Conservation (phyloP, 2,888 invertebrate species). For the Hylaea fasciaria region DNA sequence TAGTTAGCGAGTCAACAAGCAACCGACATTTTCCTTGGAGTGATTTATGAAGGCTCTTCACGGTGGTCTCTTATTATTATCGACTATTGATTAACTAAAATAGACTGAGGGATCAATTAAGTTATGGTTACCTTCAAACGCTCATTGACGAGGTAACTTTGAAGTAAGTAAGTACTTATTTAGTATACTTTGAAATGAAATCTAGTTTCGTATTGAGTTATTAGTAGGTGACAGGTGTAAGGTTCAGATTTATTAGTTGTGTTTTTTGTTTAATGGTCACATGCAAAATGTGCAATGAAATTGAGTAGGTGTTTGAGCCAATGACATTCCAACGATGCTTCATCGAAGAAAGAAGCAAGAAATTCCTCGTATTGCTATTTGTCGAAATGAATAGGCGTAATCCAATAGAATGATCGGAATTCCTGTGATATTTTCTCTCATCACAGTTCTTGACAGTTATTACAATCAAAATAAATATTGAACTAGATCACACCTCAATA, state of each 20-base stretch:
- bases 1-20: not conserved
- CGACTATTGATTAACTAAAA: conserved; percentile 51
- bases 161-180: conserved; percentile 4
- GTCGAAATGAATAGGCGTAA: not conserved
- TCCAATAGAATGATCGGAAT: conserved; percentile 13
- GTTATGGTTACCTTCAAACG: conserved; percentile 13
- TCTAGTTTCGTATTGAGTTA: no score
- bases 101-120: conserved; percentile 32
- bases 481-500: conserved; percentile 28
- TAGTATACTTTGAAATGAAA: no score
- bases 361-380: not conserved
- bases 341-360: no score
- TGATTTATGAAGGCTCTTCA: conserved; percentile 25
- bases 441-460: conserved; percentile 27
- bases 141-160: not conserved
- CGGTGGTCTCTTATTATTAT: conserved; percentile 54
- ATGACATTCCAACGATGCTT: not conserved
- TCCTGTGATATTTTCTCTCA: conserved; percentile 2
- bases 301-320: not conserved
- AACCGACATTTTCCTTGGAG: not conserved
- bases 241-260: not conserved
- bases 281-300: not conserved
- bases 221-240: not conserved
- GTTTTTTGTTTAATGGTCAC: not conserved
- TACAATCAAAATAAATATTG: conserved; percentile 3